Evolutionary conservation across 2,888 invertebrate genomes (phyloP), one percentile per base, ranked within the genome.

Genomic region (Lasioglossum vierecki): DNA sequence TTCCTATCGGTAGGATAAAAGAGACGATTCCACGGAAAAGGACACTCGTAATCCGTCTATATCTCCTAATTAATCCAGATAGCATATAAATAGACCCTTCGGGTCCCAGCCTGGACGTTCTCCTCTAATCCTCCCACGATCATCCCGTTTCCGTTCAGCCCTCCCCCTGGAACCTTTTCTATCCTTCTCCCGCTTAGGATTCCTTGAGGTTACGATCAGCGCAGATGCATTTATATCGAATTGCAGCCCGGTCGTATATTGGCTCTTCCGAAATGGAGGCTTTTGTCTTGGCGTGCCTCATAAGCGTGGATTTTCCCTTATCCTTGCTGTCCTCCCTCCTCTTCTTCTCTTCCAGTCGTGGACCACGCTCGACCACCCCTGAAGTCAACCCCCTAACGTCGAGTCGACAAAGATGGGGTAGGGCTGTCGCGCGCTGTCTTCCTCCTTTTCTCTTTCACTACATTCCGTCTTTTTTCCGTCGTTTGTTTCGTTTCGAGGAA

Each of bases 201-300:
- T 80, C 85, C 76, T 41, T 60, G 88, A 90, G 92, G 91, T 91
- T 92, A 92, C 91, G 90, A 91, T 91, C 89, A 90, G 89, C 91
- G 89, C 91, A 89, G 92, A 93, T 93, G 93, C 93, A 93, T 93
- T 92, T 93, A 93, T 93, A 93, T 93, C 93, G 92, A 93, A 92
- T 93, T 92, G 94, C 93, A 93, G 88, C 89, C 83, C 89, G 88
- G 74, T 88, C 90, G 91, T 93, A 92, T 93, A 93, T 92, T 93
- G 93, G 92, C 90, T 92, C 89, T 90, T 86, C 88, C 92, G 91
- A 93, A 94, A 94, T 93, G 90, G 93, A 93, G 92, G 94, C 93
- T 94, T 94, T 94, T 94, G 94, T 94, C 94, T 94, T 94, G 92
- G 93, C 92, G 91, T 92, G 91, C 91, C 93, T 93, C 93, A 94